Evolutionary conservation across 1,140 invertebrate genomes (phyloP).

Genomic region (Caligus rogercresseyi): DNA sequence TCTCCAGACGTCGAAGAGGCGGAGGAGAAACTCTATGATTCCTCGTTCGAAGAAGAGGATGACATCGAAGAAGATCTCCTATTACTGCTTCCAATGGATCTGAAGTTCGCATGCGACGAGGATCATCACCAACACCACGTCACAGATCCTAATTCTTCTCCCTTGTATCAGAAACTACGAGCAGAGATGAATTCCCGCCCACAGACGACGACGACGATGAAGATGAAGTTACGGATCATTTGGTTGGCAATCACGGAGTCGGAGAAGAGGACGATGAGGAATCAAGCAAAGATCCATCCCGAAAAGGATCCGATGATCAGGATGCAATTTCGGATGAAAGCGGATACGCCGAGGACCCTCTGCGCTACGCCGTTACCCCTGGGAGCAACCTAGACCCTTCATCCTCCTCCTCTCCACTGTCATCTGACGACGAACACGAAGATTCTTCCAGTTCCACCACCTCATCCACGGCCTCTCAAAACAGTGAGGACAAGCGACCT

Average conservation of each 20-base stretch:
- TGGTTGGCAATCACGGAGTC: not conserved
- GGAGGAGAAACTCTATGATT: conserved; percentile 21
- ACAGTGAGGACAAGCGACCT: not conserved
- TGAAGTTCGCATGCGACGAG: too few species aligned
- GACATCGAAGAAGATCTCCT: not conserved
- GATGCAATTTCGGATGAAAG: conserved; percentile 16
- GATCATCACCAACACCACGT: not conserved
- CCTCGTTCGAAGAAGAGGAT: conserved; percentile 24
- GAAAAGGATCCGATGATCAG: not conserved
- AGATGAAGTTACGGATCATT: conserved; percentile 4
- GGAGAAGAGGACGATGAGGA: conserved; percentile 1
- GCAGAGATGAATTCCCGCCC: not conserved
- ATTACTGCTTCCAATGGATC: too few species aligned
- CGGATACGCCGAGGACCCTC: conserved; percentile 12
- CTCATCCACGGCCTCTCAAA: not conserved
- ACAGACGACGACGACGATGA: conserved; percentile 3
- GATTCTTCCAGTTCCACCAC: not conserved
- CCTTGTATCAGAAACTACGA: not conserved
- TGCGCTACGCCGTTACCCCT: not conserved
- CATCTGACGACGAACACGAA: not conserved
- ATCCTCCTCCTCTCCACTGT: not conserved
- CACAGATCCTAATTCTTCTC: not conserved
- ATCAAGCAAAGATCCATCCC: not conserved
- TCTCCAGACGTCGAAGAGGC: conserved; percentile 36
- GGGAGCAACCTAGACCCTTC: too few species aligned